These are phyloP conservation scores for Idaea straminata DNA, from an alignment of 2,888 invertebrate genomes.

Conservation along the genomic window DNA sequence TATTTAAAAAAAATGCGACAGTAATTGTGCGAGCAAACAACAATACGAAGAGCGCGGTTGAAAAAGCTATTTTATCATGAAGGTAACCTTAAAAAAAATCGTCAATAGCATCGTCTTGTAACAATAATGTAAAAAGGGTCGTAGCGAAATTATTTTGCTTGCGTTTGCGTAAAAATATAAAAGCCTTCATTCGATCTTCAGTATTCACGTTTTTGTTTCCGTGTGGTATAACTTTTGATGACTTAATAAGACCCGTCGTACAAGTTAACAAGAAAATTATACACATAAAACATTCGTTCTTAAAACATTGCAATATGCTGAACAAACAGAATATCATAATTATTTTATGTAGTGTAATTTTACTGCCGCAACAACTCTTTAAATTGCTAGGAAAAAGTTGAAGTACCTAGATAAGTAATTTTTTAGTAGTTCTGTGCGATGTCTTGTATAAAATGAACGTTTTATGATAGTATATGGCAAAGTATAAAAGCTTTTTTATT, in stretches of 20 bases:
- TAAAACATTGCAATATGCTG: slow-evolving; percentile 35
- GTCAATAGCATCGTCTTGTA: too few species aligned
- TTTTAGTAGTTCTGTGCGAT: neutral
- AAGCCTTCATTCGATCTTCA: neutral
- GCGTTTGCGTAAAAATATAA: neutral
- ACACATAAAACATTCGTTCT: slow-evolving; percentile 39
- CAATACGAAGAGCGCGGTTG: too few species aligned
- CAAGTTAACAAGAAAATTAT: slow-evolving; percentile 59
- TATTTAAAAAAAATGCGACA: too few species aligned
- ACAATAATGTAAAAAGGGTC: too few species aligned
- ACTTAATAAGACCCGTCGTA: slow-evolving; percentile 59
- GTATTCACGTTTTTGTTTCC: slow-evolving; percentile 19
- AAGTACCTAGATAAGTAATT: neutral
- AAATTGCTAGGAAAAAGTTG: slow-evolving; percentile 48
- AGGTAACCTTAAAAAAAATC: too few species aligned
- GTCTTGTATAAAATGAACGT: neutral
- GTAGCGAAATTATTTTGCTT: neutral
- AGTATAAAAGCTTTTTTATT: neutral
- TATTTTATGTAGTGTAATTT: slow-evolving; percentile 55
- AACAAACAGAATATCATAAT: slow-evolving; percentile 53
- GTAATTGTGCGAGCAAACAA: too few species aligned
- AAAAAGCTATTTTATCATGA: too few species aligned
- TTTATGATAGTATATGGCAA: neutral
- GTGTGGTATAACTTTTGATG: slow-evolving; percentile 56
- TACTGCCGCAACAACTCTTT: slow-evolving; percentile 23